phyloP scores from a whole-genome alignment of 2,113 vertebrate species.

The Triplophysa dalaica region DNA sequence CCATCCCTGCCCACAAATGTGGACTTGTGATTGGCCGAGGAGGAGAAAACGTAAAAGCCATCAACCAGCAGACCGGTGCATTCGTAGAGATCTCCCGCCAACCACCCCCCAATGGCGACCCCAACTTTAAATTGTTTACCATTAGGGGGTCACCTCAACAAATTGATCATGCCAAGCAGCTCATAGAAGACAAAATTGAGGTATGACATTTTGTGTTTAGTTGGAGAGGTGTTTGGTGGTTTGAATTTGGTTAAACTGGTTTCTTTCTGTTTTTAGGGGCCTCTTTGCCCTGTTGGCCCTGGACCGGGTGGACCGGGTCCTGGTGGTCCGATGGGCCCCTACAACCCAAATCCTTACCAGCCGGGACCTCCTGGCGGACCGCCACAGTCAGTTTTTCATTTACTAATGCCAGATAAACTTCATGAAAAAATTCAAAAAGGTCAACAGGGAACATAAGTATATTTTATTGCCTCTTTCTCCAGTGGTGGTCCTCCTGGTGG shows the following conservation, averaged over 20 bases:
- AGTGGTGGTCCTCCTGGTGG: slow-evolving; percentile 82
- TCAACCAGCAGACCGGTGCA: slow-evolving; percentile 91
- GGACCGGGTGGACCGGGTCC: slow-evolving; percentile 80
- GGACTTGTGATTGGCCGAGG: slow-evolving; percentile 92
- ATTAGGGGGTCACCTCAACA: slow-evolving; percentile 88
- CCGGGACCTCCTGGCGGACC: slow-evolving; percentile 85
- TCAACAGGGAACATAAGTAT: too few species aligned
- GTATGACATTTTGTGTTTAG: slow-evolving; percentile 57
- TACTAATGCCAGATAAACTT: neutral
- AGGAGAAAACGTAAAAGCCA: slow-evolving; percentile 90
- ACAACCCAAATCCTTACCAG: slow-evolving; percentile 87
- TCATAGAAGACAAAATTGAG: slow-evolving; percentile 94
- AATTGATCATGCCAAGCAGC: slow-evolving; percentile 92
- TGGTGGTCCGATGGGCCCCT: slow-evolving; percentile 86
- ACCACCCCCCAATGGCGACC: slow-evolving; percentile 87
- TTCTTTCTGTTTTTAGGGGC: slow-evolving; percentile 69
- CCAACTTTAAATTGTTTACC: slow-evolving; percentile 89
- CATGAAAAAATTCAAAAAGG: too few species aligned
- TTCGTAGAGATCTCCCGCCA: slow-evolving; percentile 91
- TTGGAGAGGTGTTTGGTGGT: neutral
- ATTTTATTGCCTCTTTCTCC: slow-evolving; percentile 24
- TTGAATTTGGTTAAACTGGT: neutral
- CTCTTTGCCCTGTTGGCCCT: slow-evolving; percentile 85
- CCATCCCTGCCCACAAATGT: slow-evolving; percentile 91
- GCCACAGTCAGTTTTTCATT: slow-evolving; percentile 79